phyloP scores from a whole-genome alignment of 1,140 invertebrate genomes.

The Pararge aegeria region DNA sequence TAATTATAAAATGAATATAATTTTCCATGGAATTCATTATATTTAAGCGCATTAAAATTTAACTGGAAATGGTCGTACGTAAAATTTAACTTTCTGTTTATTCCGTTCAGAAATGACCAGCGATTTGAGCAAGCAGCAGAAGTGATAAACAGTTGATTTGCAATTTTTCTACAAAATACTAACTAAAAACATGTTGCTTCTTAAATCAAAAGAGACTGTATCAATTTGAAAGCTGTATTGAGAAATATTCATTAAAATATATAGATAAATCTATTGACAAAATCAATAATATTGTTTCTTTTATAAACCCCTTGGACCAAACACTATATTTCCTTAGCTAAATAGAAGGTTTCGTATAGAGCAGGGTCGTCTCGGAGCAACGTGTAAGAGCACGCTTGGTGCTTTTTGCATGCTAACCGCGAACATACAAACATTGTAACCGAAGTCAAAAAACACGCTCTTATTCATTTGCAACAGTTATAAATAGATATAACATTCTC shows the following conservation, averaged over 20 bases:
- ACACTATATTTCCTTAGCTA: not conserved
- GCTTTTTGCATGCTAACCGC: too few species aligned
- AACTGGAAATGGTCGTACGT: constrained; percentile 40
- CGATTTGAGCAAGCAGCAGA: constrained; percentile 41
- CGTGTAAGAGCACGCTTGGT: too few species aligned
- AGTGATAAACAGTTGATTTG: constrained; percentile 49
- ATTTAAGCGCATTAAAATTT: constrained; percentile 59
- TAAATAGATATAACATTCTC: too few species aligned
- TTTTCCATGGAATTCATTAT: constrained; percentile 78
- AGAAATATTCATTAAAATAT: constrained; percentile 78
- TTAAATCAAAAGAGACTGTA: constrained; percentile 60
- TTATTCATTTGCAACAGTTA: too few species aligned
- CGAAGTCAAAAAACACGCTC: too few species aligned
- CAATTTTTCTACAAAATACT: constrained; percentile 61
- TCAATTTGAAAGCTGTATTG: constrained; percentile 70
- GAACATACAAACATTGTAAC: too few species aligned
- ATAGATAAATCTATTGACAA: constrained; percentile 79
- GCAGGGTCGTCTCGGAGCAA: too few species aligned
- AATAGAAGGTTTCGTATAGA: not conserved
- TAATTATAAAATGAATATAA: constrained; percentile 78
- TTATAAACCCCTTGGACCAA: not conserved
- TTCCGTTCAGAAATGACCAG: constrained; percentile 26
- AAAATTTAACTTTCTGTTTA: constrained; percentile 21
- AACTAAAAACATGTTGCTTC: constrained; percentile 42
- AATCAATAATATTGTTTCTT: constrained; percentile 38